Percentiles rank a stretch among this genome's conserved stretches.
Evolutionary conservation across 1,140 invertebrate species (phyloP).

Genomic region (Eufriesea mexicana): DNA sequence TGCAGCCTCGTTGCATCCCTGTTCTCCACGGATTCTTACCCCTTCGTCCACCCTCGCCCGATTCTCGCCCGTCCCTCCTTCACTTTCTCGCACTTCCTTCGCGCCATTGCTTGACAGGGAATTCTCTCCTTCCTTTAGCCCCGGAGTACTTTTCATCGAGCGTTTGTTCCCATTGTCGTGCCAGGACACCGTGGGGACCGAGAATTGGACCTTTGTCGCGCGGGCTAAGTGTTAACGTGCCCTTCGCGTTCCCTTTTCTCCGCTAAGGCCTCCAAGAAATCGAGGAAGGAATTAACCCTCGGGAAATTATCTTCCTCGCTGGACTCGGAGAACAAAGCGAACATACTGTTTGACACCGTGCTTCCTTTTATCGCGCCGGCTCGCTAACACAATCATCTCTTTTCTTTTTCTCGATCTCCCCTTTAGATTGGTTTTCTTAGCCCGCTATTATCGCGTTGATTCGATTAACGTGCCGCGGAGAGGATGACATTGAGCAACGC

Average conservation of each 20-base stretch:
- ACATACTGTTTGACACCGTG: conserved; percentile 51
- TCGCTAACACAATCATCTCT: background rate
- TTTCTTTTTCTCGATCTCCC: too few species aligned
- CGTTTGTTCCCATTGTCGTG: conserved; percentile 74
- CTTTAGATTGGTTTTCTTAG: conserved; percentile 18
- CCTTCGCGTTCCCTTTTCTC: conserved; percentile 59
- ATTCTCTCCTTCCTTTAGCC: conserved; percentile 63
- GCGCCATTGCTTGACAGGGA: conserved; percentile 60
- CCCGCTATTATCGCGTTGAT: conserved; percentile 7
- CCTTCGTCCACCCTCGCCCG: conserved; percentile 37
- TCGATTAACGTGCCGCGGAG: background rate
- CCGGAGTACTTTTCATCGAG: conserved; percentile 74
- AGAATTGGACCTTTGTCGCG: conserved; percentile 78
- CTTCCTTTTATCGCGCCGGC: conserved; percentile 11
- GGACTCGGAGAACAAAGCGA: conserved; percentile 53
- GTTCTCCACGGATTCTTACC: conserved; percentile 63
- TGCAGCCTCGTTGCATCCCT: conserved; percentile 73
- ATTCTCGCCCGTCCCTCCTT: conserved; percentile 39
- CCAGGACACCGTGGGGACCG: conserved; percentile 66
- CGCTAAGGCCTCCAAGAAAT: conserved; percentile 22
- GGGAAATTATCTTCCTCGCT: conserved; percentile 74
- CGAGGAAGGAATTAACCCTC: conserved; percentile 75
- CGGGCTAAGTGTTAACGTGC: conserved; percentile 76
- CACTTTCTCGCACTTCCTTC: conserved; percentile 61
- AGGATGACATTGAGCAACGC: background rate